Evolutionary conservation across 2,797 vertebrate genomes (phyloP).

Genomic region (Delichon dasypus): DNA sequence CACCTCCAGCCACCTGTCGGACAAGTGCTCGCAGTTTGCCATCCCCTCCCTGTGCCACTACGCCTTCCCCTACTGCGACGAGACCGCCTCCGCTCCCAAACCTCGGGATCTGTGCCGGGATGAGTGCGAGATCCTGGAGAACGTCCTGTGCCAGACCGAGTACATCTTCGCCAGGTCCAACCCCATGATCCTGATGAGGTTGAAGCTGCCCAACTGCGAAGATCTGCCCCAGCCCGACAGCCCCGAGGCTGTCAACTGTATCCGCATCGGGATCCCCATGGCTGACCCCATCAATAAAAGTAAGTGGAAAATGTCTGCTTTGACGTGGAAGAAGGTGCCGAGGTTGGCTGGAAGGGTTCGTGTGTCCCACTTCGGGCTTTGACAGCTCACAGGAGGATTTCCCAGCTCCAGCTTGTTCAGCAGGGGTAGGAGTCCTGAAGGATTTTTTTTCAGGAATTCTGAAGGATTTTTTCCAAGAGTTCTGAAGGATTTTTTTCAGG

Average conservation of each 20-base stretch:
- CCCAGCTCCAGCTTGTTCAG: background rate
- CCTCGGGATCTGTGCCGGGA: slow-evolving; percentile 94
- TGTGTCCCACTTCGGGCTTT: background rate
- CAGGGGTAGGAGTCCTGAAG: background rate
- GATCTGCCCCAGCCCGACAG: slow-evolving; percentile 91
- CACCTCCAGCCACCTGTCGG: slow-evolving; percentile 94
- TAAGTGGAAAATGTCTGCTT: slow-evolving; percentile 67
- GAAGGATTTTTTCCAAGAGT: background rate
- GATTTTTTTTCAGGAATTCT: background rate
- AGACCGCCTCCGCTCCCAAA: slow-evolving; percentile 83
- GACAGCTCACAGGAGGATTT: background rate
- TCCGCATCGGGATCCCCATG: slow-evolving; percentile 96
- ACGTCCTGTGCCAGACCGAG: slow-evolving; percentile 95
- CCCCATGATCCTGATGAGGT: slow-evolving; percentile 92
- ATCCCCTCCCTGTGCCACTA: slow-evolving; percentile 98
- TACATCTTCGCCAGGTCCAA: slow-evolving; percentile 98
- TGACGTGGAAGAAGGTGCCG: background rate
- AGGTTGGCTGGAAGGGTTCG: background rate
- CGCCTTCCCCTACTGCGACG: slow-evolving; percentile 95
- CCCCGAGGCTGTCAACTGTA: slow-evolving; percentile 89
- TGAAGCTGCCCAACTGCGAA: slow-evolving; percentile 96
- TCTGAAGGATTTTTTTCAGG: too few species aligned
- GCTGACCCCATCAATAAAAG: slow-evolving; percentile 96
- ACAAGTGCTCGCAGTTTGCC: slow-evolving; percentile 96
- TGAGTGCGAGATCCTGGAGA: slow-evolving; percentile 97